These are phyloP conservation scores for Marcusenius ussheri DNA, from an alignment of 2,113 vertebrate genomes.

Conservation along the genomic window DNA sequence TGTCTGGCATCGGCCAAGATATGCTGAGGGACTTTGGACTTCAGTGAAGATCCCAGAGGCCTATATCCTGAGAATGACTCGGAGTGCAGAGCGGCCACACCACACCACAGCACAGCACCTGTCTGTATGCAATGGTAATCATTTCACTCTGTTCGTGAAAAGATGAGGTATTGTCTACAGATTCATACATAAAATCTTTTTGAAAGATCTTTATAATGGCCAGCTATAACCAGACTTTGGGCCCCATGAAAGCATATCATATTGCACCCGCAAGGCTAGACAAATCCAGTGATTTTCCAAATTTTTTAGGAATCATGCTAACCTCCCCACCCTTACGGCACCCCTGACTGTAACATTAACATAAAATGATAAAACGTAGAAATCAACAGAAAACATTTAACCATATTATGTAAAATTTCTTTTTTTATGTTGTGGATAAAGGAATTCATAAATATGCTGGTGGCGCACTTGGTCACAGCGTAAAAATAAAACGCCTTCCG, in stretches of 20 bases:
- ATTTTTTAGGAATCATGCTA: too few relatives aligned
- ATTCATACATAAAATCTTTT: slow-evolving; percentile 61
- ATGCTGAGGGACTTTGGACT: slow-evolving; percentile 21
- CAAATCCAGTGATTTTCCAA: not conserved
- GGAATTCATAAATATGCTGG: slow-evolving; percentile 24
- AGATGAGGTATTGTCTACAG: slow-evolving; percentile 44
- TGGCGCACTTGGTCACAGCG: not conserved
- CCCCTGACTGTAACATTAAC: slow-evolving; percentile 32
- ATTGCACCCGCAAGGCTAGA: too few relatives aligned
- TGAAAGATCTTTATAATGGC: slow-evolving; percentile 42
- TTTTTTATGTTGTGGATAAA: slow-evolving; percentile 32
- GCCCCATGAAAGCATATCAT: too few relatives aligned
- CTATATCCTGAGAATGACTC: slow-evolving; percentile 38
- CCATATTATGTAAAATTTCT: slow-evolving; percentile 35
- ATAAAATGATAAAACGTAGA: slow-evolving; percentile 40
- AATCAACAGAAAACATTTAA: slow-evolving; percentile 48
- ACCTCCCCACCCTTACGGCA: too few relatives aligned
- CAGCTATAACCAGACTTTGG: slow-evolving; percentile 19
- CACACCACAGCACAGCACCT: slow-evolving; percentile 29
- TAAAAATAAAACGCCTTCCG: not conserved
- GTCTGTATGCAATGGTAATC: slow-evolving; percentile 54
- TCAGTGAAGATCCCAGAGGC: slow-evolving; percentile 22
- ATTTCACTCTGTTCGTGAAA: slow-evolving; percentile 58
- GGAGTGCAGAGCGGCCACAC: not conserved
- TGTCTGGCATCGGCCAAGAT: slow-evolving; percentile 35